Percentiles rank a stretch among this genome's conserved stretches.
These are phyloP conservation scores for Pyrrhosoma nymphula DNA, from an alignment of 2,888 invertebrate genomes.

Conservation along the genomic window DNA sequence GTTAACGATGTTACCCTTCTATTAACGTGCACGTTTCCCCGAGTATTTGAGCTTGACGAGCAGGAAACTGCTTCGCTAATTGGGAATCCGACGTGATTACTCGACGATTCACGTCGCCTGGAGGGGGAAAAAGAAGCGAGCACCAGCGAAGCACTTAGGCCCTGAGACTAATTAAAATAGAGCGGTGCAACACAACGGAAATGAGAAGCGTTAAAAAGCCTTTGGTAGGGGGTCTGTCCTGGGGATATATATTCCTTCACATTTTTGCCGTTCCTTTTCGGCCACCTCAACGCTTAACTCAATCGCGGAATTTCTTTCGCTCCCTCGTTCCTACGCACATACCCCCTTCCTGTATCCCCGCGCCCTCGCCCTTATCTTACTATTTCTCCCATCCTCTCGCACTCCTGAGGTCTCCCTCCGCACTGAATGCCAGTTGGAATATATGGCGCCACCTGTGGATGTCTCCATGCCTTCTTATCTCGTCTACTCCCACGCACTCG, in stretches of 20 bases:
- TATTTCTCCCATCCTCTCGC: too few species aligned
- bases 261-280: not conserved
- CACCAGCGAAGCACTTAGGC: not conserved
- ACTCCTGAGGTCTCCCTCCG: too few species aligned
- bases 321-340: not conserved
- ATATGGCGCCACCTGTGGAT: conserved; percentile 24
- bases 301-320: not conserved
- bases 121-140: not conserved
- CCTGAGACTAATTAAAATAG: not conserved
- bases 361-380: not conserved
- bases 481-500: too few species aligned
- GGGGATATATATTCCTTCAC: not conserved
- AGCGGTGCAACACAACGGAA: not conserved
- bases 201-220: not conserved
- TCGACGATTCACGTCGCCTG: not conserved
- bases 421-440: not conserved
- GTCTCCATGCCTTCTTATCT: not conserved
- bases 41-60: not conserved
- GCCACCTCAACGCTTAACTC: not conserved
- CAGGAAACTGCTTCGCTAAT: not conserved
- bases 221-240: not conserved
- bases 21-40: not conserved
- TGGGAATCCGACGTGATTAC: not conserved
- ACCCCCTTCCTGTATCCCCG: too few species aligned
- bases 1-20: not conserved